phyloP scores from a whole-genome alignment of 2,113 vertebrate genomes.

The Oreocharis arfaki region DNA sequence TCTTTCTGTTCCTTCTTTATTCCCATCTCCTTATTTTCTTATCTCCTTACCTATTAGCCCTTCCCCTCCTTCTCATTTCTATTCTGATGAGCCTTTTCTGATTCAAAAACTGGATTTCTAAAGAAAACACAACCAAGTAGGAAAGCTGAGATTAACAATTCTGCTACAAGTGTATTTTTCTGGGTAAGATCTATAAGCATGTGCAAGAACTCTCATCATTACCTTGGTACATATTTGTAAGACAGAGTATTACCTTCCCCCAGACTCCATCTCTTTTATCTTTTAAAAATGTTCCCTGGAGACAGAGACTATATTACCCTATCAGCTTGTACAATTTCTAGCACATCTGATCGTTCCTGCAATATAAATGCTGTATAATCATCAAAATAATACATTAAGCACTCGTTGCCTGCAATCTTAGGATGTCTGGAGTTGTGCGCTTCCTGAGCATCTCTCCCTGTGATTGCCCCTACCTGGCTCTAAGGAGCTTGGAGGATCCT shows the following conservation, averaged over 20 bases:
- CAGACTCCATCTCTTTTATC: not conserved
- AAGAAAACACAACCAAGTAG: not conserved
- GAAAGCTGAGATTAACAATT: not conserved
- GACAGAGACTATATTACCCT: not conserved
- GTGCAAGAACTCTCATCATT: not conserved
- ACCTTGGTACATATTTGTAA: not conserved
- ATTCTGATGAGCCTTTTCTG: not conserved
- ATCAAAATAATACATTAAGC: not conserved
- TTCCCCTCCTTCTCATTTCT: not conserved
- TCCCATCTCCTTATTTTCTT: not conserved
- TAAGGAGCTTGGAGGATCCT: not conserved
- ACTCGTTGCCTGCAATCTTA: not conserved
- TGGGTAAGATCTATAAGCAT: not conserved
- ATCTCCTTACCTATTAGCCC: not conserved
- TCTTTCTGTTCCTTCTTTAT: not conserved
- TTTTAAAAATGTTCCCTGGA: not conserved
- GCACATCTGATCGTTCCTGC: not conserved
- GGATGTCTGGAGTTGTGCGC: not conserved
- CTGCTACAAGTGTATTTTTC: not conserved
- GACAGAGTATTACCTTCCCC: not conserved
- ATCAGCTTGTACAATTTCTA: not conserved
- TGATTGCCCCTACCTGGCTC: accelerated
- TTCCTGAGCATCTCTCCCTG: not conserved
- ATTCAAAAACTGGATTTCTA: not conserved
- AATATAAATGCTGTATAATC: not conserved